Evolutionary conservation across 2,797 vertebrate genomes (phyloP).

Genomic region (Perdix hodgsoniae): DNA sequence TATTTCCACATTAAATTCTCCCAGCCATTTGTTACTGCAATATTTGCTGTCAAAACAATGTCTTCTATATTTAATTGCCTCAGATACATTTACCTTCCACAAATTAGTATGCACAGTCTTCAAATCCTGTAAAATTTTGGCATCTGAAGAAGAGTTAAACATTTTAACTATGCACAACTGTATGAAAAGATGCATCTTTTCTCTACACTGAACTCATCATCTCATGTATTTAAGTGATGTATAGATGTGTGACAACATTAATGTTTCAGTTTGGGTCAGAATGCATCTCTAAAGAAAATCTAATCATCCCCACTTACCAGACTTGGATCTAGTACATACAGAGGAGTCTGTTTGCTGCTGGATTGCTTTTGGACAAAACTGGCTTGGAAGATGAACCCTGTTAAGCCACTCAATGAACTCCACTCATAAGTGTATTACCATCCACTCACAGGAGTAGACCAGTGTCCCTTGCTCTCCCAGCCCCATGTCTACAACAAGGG

Average conservation of each 20-base stretch:
- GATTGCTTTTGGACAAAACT: neutral
- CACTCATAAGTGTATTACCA: neutral
- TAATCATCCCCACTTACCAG: neutral
- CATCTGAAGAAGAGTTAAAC: neutral
- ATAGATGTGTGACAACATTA: neutral
- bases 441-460: neutral
- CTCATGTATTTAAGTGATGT: neutral
- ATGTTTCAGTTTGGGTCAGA: neutral
- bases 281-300: neutral
- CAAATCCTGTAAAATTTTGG: neutral
- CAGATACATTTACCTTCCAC: neutral
- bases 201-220: neutral
- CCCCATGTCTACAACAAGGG: rapidly evolving
- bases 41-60: neutral
- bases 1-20: neutral
- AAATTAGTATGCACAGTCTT: neutral
- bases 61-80: neutral
- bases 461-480: neutral
- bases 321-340: rapidly evolving
- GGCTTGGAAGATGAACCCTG: neutral
- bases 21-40: neutral
- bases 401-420: rapidly evolving
- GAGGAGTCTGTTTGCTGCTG: neutral
- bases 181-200: neutral
- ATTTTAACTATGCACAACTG: rapidly evolving